A percentile compares a stretch with the other conserved stretches of the same genome.
phyloP scores from a whole-genome alignment of 2,888 invertebrate genomes.

The Leptopilina drosophilae region DNA sequence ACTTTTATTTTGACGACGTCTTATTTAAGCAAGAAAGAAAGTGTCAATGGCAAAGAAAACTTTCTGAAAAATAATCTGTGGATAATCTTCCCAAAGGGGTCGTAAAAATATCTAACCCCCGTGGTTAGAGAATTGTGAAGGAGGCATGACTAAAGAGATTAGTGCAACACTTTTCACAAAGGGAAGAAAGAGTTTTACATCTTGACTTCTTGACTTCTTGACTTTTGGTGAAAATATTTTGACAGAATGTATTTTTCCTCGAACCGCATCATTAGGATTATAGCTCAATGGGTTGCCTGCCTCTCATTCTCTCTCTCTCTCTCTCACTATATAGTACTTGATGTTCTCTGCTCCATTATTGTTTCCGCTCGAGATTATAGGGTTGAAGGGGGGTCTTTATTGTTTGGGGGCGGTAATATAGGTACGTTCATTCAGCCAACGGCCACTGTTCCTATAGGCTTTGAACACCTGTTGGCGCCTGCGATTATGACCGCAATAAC shows the following conservation, averaged over 20 bases:
- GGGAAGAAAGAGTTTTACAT: too few relatives aligned
- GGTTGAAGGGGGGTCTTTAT: conserved; percentile 70
- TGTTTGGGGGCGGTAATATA: conserved; percentile 65
- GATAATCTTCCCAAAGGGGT: too few relatives aligned
- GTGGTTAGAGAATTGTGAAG: too few relatives aligned
- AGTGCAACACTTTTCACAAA: too few relatives aligned
- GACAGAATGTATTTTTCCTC: neutral
- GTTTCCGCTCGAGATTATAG: conserved; percentile 70
- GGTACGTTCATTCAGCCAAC: conserved; percentile 43
- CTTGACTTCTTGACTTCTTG: neutral
- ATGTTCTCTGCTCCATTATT: conserved; percentile 58
- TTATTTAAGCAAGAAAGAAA: too few relatives aligned
- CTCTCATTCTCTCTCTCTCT: too few relatives aligned
- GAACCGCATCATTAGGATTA: conserved; percentile 9
- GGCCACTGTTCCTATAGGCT: conserved; percentile 62
- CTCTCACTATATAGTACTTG: neutral
- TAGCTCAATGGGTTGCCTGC: neutral
- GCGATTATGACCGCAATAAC: conserved; percentile 77
- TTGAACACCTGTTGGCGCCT: conserved; percentile 75
- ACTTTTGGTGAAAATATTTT: conserved; percentile 32
- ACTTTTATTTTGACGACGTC: too few relatives aligned
- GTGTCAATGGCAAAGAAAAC: too few relatives aligned
- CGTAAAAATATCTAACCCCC: too few relatives aligned
- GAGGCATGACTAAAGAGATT: too few relatives aligned
- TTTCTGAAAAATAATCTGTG: too few relatives aligned